Conservation (phyloP, 2,888 invertebrate species). For the Sepioteuthis lessoniana region DNA sequence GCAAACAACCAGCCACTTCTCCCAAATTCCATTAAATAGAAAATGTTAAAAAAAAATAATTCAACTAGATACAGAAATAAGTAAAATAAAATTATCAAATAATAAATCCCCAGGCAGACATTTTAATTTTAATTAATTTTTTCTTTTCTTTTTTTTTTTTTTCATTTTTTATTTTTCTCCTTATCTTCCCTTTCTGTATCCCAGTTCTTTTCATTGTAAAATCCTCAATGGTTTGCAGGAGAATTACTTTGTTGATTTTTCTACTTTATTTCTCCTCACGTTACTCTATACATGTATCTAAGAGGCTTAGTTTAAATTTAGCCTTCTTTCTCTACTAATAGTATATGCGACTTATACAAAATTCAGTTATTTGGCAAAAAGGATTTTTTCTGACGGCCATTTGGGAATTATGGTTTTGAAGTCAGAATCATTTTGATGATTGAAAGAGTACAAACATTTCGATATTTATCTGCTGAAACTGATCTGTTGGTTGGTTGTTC, state of each 20-base stretch:
- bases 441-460: no score
- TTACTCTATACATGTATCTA: not conserved
- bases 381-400: no score
- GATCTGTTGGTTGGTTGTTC: no score
- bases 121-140: not conserved
- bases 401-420: no score
- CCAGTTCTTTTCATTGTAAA: not conserved
- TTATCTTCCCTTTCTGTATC: not conserved
- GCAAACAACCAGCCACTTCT: not conserved
- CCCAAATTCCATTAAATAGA: not conserved
- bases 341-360: no score
- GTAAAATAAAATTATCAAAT: not conserved
- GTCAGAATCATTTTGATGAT: no score
- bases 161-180: not conserved
- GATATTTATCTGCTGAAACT: no score
- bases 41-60: no score
- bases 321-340: not conserved
- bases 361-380: no score
- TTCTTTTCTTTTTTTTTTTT: not conserved
- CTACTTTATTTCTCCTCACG: no score
- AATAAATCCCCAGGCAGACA: not conserved
- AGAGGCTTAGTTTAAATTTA: not conserved
- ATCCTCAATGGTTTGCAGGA: not conserved
- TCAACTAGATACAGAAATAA: not conserved
- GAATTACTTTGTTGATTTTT: no score